Conservation (phyloP, 1,140 invertebrate species). For the Atta texana region DNA sequence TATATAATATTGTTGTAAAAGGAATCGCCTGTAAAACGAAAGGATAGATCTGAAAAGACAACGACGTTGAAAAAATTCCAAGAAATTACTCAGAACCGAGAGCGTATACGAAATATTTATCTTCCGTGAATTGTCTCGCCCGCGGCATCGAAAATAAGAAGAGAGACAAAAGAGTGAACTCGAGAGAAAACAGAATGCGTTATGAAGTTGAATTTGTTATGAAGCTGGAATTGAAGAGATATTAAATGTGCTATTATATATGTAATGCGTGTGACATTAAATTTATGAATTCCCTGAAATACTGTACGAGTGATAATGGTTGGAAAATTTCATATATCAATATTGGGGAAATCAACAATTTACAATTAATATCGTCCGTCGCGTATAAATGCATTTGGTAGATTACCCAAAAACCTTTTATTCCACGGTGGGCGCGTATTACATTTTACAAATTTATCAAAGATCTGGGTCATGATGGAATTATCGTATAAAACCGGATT, state of each 20-base stretch:
- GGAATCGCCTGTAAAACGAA: constrained; percentile 7
- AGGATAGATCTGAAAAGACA: not conserved
- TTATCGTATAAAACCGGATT: constrained; percentile 19
- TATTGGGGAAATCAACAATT: constrained; percentile 22
- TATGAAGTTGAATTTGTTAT: not conserved
- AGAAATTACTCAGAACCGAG: constrained; percentile 3
- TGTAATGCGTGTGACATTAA: not conserved
- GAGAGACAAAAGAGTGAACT: not conserved
- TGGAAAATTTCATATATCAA: not conserved
- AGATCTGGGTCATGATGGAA: constrained; percentile 14
- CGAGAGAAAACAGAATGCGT: not conserved
- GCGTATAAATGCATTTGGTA: constrained; percentile 14
- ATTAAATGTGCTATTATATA: not conserved
- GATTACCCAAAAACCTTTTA: constrained; percentile 7
- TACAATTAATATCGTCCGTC: not conserved
- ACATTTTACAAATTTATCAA: constrained; percentile 35
- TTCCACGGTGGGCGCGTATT: not conserved
- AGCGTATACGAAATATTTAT: not conserved
- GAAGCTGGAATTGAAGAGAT: not conserved
- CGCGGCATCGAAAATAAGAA: constrained; percentile 22
- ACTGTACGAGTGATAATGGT: not conserved
- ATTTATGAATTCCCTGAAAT: not conserved
- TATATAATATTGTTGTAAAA: constrained; percentile 2
- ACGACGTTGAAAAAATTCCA: constrained; percentile 1
- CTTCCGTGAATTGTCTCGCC: constrained; percentile 4